phyloP scores from a whole-genome alignment of 1,140 invertebrate species.

The Drosophila tristis region DNA sequence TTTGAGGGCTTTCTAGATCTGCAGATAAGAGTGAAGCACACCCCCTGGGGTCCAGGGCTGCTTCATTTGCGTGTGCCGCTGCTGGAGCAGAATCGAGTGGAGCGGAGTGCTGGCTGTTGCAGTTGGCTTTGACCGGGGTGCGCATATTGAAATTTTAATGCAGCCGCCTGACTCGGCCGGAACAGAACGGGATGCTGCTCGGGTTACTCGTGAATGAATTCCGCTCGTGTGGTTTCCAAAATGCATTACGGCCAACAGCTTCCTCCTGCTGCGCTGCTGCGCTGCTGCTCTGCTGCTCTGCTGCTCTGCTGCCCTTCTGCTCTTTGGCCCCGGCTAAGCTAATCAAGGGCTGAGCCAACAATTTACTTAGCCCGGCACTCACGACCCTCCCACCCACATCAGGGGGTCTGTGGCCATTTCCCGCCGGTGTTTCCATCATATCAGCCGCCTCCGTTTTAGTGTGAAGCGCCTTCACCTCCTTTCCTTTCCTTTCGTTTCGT shows the following conservation, averaged over 20 bases:
- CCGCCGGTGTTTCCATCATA: constrained; percentile 60
- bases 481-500: constrained; percentile 22
- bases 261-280: not conserved
- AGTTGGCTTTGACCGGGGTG: constrained; percentile 42
- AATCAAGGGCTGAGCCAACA: constrained; percentile 80
- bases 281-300: constrained; percentile 1
- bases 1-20: constrained; percentile 11
- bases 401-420: constrained; percentile 5
- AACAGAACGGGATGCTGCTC: constrained; percentile 8
- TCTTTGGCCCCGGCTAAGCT: constrained; percentile 56
- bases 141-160: constrained; percentile 62
- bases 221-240: constrained; percentile 78
- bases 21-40: not conserved
- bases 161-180: not conserved
- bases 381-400: constrained; percentile 25
- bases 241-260: constrained; percentile 65
- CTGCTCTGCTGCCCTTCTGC: constrained; percentile 1
- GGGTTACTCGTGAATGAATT: constrained; percentile 69
- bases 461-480: constrained; percentile 61
- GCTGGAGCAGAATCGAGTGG: not conserved
- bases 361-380: constrained; percentile 69
- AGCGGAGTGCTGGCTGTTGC: constrained; percentile 12
- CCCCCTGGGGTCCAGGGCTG: not conserved
- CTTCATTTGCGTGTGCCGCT: not conserved
- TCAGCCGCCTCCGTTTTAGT: constrained; percentile 41